Evolutionary conservation across 2,888 invertebrate species (phyloP).

Genomic region (Synanthedon myopaeformis): DNA sequence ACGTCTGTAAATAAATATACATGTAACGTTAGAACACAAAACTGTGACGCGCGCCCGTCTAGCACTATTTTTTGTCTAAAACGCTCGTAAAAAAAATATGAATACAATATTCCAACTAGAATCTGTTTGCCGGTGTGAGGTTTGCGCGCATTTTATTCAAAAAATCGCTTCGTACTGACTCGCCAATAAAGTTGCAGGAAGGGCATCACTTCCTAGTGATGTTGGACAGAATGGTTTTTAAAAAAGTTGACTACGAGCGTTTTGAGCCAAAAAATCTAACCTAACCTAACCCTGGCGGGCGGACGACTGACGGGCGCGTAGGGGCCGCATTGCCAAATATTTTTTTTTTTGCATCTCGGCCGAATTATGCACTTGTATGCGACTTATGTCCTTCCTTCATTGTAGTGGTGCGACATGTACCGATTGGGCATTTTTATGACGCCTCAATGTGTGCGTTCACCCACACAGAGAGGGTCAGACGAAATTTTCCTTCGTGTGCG

Average conservation of each 20-base stretch:
- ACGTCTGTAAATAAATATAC: slow-evolving; percentile 30
- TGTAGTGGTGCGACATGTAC: slow-evolving; percentile 69
- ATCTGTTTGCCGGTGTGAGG: slow-evolving; percentile 5
- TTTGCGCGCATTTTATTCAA: slow-evolving; percentile 41
- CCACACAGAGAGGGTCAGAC: slow-evolving; percentile 41
- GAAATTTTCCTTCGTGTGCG: slow-evolving; percentile 57
- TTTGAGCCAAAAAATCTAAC: slow-evolving; percentile 71
- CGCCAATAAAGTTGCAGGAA: slow-evolving; percentile 44
- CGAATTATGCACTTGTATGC: slow-evolving; percentile 72
- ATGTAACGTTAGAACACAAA: slow-evolving; percentile 34
- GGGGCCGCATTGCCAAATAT: slow-evolving; percentile 72
- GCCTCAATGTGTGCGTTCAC: slow-evolving; percentile 50
- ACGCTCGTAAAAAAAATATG: slow-evolving; percentile 1
- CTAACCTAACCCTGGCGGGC: slow-evolving; percentile 70
- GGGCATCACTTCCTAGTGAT: slow-evolving; percentile 47
- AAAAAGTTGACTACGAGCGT: slow-evolving; percentile 64
- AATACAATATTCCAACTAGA: slow-evolving; percentile 18
- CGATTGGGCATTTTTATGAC: slow-evolving; percentile 62
- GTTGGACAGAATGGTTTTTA: slow-evolving; percentile 52
- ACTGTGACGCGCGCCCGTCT: not conserved
- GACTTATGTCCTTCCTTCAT: slow-evolving; percentile 69
- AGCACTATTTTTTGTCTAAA: not conserved
- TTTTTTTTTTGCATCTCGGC: slow-evolving; percentile 72
- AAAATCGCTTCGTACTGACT: slow-evolving; percentile 56
- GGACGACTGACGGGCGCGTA: slow-evolving; percentile 69